Conservation (phyloP, 2,113 vertebrate genomes). For the Balaeniceps rex region DNA sequence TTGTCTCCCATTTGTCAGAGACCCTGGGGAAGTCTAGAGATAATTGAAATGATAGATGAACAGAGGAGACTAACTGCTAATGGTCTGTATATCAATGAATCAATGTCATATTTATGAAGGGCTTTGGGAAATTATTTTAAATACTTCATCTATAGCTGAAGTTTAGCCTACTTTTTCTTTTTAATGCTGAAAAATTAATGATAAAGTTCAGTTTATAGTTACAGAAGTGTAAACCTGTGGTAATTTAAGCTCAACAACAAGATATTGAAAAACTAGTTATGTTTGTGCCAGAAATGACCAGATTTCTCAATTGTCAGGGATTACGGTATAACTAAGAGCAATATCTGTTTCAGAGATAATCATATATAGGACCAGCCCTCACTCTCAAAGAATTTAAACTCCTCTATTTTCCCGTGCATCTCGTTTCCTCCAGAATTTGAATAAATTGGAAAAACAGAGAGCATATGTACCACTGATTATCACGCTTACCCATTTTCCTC, state of each 20-base stretch:
- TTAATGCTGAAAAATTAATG: constrained; percentile 45
- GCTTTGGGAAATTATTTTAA: constrained; percentile 70
- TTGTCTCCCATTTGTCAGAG: constrained; percentile 75
- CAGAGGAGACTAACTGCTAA: constrained; percentile 70
- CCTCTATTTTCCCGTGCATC: neutral
- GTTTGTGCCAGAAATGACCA: neutral
- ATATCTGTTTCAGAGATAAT: neutral
- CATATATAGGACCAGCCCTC: neutral
- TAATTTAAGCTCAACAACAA: neutral
- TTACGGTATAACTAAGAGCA: neutral
- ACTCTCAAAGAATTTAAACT: neutral
- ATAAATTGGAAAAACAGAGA: neutral
- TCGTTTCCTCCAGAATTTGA: neutral
- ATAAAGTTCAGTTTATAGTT: constrained; percentile 4
- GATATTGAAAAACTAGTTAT: neutral
- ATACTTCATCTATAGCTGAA: constrained; percentile 62
- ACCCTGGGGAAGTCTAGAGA: constrained; percentile 69
- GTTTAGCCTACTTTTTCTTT: constrained; percentile 61
- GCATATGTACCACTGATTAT: neutral
- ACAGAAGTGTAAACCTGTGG: neutral
- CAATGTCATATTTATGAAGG: constrained; percentile 74
- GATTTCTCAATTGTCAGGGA: neutral
- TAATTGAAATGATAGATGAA: constrained; percentile 81
- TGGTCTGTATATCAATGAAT: constrained; percentile 76
- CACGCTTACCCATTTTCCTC: rapidly evolving